Percentiles rank a stretch among this genome's conserved stretches.
phyloP scores from a whole-genome alignment of 2,113 vertebrate genomes.

The Tupaia chinensis region DNA sequence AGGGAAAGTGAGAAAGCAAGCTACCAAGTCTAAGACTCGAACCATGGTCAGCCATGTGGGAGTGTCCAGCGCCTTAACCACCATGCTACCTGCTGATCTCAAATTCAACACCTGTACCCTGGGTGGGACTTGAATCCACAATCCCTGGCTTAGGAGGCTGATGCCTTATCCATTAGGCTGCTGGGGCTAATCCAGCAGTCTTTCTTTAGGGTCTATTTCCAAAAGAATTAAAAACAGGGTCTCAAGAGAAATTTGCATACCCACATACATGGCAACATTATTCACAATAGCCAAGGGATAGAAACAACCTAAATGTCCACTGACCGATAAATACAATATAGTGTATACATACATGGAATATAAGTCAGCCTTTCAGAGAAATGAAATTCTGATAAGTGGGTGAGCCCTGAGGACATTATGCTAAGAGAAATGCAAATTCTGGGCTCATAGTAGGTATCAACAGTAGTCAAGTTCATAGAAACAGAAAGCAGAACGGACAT shows the following conservation, averaged over 20 bases:
- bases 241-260: background rate
- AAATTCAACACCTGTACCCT: too few relatives aligned
- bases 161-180: slow-evolving; percentile 86
- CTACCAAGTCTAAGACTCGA: too few relatives aligned
- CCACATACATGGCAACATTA: background rate
- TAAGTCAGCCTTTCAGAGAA: background rate
- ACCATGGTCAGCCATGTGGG: too few relatives aligned
- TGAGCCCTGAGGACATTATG: background rate
- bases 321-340: background rate
- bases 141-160: slow-evolving; percentile 86
- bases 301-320: background rate
- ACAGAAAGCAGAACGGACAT: background rate
- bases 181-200: slow-evolving; percentile 77
- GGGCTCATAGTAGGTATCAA: background rate
- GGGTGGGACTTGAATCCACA: slow-evolving; percentile 87
- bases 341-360: background rate
- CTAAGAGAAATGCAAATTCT: background rate
- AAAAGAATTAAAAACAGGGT: background rate
- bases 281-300: background rate
- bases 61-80: too few relatives aligned
- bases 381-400: background rate
- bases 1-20: too few relatives aligned
- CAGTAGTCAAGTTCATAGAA: background rate
- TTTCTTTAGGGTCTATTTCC: background rate
- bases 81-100: too few relatives aligned